Percentiles rank a stretch among this genome's conserved stretches.
phyloP scores from a whole-genome alignment of 1,140 invertebrate genomes.

The Telenomus remus region DNA sequence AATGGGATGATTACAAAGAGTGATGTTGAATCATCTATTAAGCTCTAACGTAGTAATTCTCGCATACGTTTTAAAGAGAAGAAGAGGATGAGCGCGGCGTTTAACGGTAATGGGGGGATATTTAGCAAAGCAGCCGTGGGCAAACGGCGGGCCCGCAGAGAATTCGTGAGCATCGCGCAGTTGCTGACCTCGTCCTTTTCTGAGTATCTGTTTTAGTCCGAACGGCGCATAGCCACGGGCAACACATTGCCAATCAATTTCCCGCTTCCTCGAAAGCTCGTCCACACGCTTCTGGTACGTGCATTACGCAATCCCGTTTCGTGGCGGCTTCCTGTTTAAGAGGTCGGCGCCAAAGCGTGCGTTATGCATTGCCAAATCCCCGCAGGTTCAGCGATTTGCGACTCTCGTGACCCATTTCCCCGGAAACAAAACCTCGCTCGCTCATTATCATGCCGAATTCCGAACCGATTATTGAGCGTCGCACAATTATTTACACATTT shows the following conservation, averaged over 20 bases:
- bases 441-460: constrained; percentile 47
- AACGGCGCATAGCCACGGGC: constrained; percentile 27
- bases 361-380: constrained; percentile 15
- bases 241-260: constrained; percentile 45
- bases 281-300: constrained; percentile 45
- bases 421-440: constrained; percentile 40
- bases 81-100: constrained; percentile 5
- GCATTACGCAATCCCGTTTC: constrained; percentile 43
- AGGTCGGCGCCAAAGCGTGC: constrained; percentile 13
- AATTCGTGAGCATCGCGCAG: constrained; percentile 43
- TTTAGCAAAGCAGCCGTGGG: constrained; percentile 30
- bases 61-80: constrained; percentile 1
- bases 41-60: constrained; percentile 5
- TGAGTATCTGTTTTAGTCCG: constrained; percentile 23
- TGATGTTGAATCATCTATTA: constrained; percentile 30
- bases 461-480: constrained; percentile 21
- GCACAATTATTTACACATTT: constrained; percentile 33
- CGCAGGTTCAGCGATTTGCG: constrained; percentile 13
- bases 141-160: constrained; percentile 15
- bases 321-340: constrained; percentile 33
- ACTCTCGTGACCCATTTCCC: constrained; percentile 42
- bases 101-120: constrained; percentile 37
- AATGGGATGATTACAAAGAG: constrained; percentile 33
- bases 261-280: constrained; percentile 50
- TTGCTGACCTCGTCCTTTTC: constrained; percentile 35